Evolutionary conservation across 2,888 invertebrate species (phyloP).

Genomic region (Volucella inflata): DNA sequence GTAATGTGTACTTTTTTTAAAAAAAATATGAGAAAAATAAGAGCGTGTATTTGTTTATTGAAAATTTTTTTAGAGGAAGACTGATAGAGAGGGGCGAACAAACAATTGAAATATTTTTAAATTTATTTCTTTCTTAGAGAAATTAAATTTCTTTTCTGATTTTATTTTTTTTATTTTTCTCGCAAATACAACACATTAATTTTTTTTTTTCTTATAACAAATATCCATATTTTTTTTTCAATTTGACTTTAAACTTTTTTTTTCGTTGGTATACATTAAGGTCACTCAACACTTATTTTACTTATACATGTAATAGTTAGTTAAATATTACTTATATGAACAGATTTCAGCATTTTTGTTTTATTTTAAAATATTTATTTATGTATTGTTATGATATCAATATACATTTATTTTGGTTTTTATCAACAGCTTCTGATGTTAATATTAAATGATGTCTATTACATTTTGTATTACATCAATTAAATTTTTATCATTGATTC

Average conservation of each 20-base stretch:
- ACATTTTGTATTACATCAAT: too few species aligned
- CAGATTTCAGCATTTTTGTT: constrained; percentile 43
- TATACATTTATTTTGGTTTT: background rate
- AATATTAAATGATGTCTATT: too few species aligned
- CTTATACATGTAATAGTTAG: constrained; percentile 47
- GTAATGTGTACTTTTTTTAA: constrained; percentile 3
- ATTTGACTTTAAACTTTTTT: constrained; percentile 32
- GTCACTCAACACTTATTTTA: constrained; percentile 77
- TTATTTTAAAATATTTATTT: constrained; percentile 13
- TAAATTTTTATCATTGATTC: too few species aligned
- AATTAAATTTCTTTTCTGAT: background rate
- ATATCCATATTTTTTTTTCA: constrained; percentile 35
- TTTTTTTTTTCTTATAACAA: constrained; percentile 34
- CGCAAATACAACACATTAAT: constrained; percentile 32
- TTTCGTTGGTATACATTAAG: constrained; percentile 77
- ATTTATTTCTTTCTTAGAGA: background rate
- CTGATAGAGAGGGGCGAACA: background rate
- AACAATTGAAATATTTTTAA: background rate
- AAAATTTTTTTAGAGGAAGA: background rate
- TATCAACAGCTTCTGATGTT: constrained; percentile 10
- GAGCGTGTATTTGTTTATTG: background rate
- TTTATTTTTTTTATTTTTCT: background rate
- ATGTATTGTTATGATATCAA: constrained; percentile 5
- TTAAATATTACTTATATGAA: constrained; percentile 39
- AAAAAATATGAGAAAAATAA: constrained; percentile 2